Evolutionary conservation across 2,888 invertebrate genomes (phyloP), one percentile per base, ranked within the genome.

Genomic region (Drymonia ruficornis): DNA sequence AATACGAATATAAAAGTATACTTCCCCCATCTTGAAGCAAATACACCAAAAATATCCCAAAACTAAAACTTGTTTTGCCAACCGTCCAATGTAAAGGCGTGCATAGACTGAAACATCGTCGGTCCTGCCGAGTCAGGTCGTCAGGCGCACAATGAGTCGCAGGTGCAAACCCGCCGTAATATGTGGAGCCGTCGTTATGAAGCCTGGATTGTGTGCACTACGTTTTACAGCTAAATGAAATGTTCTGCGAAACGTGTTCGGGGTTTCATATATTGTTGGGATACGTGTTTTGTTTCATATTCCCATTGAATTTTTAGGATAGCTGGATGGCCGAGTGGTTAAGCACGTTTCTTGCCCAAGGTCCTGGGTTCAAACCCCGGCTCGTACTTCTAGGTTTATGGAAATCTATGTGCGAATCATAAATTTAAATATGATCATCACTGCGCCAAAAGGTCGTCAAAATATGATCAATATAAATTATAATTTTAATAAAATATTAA

Each of bases 81-180:
- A 44, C 72, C 49, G 40, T 74, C 60, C 70, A 18, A 53, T 52
- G 50, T 61, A 61, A 65, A 70, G 72, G 66, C 63, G 67, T 59
- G 67, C 63, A 65, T 72, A 78, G 67, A 76, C 65, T 67, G 63
- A 62, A 66, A 57, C 64, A 62, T 67, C 65, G 74, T 19, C 15
- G 61, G 65, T 70, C 59, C 65, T 70, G 78, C 72, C 56, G 72
- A 75, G 70, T 74, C 78, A 74, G 73, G 55, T 68, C 70, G 70
- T 74, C 71, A 71, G 65, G 63, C 56, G 63, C 64, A 57, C 56
- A 73, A 72, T 70, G 78, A 81, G 81, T 70, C 85, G 74, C 86
- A 86, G 86, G 84, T 86, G 86, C 70, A 70, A 69, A 58, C 72
- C 65, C 67, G 61, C 66, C 62, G 74, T 81, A 82, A 84, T 85